These are phyloP conservation scores for Dermatophagoides farinae DNA, from an alignment of 1,140 invertebrate genomes.

Conservation along the genomic window DNA sequence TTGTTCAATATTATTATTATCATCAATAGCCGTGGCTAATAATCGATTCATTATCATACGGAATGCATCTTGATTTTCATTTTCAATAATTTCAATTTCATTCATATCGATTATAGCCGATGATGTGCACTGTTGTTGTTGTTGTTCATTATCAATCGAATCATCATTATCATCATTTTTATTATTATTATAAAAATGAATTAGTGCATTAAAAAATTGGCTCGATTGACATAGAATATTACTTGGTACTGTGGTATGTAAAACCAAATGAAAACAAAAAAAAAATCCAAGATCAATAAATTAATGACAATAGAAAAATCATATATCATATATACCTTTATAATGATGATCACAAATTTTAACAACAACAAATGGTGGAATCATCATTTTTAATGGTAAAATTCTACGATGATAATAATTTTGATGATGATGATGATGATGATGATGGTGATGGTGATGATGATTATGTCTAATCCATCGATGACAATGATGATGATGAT, in stretches of 20 bases:
- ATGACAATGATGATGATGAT: no score
- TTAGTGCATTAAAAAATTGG: background rate
- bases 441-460: no score
- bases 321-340: background rate
- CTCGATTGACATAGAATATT: background rate
- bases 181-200: background rate
- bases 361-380: background rate
- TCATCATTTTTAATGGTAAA: no score
- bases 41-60: no score
- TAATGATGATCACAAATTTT: background rate
- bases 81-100: background rate
- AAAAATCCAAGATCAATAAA: background rate
- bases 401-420: no score
- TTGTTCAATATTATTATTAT: no score
- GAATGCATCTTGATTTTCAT: background rate
- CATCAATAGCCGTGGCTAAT: no score
- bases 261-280: background rate
- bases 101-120: background rate
- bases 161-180: no score
- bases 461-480: no score
- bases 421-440: no score
- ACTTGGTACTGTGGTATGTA: background rate
- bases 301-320: background rate
- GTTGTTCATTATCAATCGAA: no score
- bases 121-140: background rate